Evolutionary conservation across 2,113 vertebrate species (phyloP).

Genomic region (Sapayoa aenigma): DNA sequence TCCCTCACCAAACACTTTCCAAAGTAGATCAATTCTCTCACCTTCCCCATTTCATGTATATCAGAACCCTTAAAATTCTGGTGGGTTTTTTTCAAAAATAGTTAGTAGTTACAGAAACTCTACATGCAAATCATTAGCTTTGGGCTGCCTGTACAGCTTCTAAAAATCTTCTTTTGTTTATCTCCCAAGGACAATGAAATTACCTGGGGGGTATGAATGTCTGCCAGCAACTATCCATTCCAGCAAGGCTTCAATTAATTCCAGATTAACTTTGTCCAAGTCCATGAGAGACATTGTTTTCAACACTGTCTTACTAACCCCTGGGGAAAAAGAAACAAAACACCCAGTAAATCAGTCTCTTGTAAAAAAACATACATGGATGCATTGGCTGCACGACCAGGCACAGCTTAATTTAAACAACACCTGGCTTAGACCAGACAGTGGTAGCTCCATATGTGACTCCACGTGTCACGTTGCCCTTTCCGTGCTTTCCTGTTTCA

Average conservation of each 20-base stretch:
- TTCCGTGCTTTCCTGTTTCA: not conserved
- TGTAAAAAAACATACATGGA: not conserved
- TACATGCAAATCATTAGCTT: not conserved
- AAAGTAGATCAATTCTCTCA: not conserved
- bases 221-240: conserved; percentile 93
- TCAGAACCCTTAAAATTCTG: no score
- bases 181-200: not conserved
- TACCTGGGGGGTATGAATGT: conserved; percentile 90
- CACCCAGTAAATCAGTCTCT: not conserved
- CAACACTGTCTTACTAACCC: conserved; percentile 83
- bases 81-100: not conserved
- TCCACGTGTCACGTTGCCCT: fast-evolving
- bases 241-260: conserved; percentile 90
- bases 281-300: conserved; percentile 91
- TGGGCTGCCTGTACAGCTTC: not conserved
- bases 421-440: not conserved
- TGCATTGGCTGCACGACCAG: not conserved
- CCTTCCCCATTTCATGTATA: not conserved
- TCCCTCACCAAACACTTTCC: not conserved
- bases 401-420: not conserved
- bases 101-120: not conserved
- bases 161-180: not conserved
- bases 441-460: not conserved
- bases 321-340: conserved; percentile 65
- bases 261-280: conserved; percentile 95